Percentiles rank a stretch among this genome's conserved stretches.
phyloP scores from a whole-genome alignment of 2,797 vertebrate species.

The Pelodytes ibericus region DNA sequence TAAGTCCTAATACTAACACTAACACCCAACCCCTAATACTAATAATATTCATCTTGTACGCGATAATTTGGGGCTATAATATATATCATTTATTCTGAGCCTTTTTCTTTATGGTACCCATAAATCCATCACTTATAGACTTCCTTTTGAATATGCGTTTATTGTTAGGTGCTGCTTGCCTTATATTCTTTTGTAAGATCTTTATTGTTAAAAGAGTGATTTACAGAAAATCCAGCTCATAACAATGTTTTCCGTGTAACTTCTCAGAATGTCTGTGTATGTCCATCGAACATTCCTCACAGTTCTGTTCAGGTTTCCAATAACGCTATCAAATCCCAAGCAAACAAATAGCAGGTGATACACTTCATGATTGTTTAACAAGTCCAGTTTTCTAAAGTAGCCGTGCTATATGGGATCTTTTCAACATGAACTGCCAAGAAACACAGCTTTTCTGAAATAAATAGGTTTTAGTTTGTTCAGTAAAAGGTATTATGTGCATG shows the following conservation, averaged over 20 bases:
- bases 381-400: slow-evolving; percentile 23
- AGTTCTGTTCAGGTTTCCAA: neutral
- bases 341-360: slow-evolving; percentile 34
- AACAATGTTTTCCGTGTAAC: neutral
- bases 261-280: neutral
- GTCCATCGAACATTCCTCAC: neutral
- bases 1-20: too few relatives aligned
- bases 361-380: slow-evolving; percentile 28
- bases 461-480: slow-evolving; percentile 41
- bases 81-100: too few relatives aligned
- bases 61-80: too few relatives aligned
- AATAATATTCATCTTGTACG: too few relatives aligned
- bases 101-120: too few relatives aligned
- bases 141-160: too few relatives aligned
- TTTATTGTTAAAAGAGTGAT: neutral
- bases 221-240: neutral
- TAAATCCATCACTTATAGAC: too few relatives aligned
- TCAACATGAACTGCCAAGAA: slow-evolving; percentile 31
- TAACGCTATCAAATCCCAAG: neutral
- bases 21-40: too few relatives aligned
- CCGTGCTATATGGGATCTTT: slow-evolving; percentile 26
- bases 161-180: too few relatives aligned
- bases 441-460: slow-evolving; percentile 26
- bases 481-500: slow-evolving; percentile 45
- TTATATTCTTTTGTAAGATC: too few relatives aligned